Evolutionary conservation across 2,888 invertebrate species (phyloP), one percentile per base, ranked within the genome.

Genomic region (Corythucha ciliata): DNA sequence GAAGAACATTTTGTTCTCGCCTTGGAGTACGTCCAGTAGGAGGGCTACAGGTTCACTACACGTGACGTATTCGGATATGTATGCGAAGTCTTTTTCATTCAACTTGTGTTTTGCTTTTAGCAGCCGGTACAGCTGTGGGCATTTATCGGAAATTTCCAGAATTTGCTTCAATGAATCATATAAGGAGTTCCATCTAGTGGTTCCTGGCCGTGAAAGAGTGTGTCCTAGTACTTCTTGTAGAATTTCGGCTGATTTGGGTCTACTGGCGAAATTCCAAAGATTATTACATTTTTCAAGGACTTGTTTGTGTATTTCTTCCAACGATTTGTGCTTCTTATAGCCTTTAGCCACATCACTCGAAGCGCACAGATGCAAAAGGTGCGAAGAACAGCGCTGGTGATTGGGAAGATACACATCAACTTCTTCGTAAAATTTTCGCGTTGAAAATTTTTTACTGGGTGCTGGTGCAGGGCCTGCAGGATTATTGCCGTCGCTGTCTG

Each of bases 21-120:
- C 48, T 24, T 48, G 41, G 10, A 48, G 32, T 8, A 48, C 14
- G 29, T 25, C 41, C 2, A 48, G 4, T 12, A 27, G 26, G 25
- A 26, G 22, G 21, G 48, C 40, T 26, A 48, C 2, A 1, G 40
- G 40, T 27, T 41, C 33, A 2, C 22, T 12, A 22, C 48, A 48
- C 5, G 20, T 16, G 4, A 26, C 22, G 20, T 24, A 48, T 21
- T 48, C 41, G 7, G 7, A n/a, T 20, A 40, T 48, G 26, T 48
- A 48, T 22, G 36, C 14, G 24, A 37, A 48, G 4, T 48, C 48
- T 12, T 26, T 37, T 16, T 37, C 37, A 22, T 18, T 37, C 25
- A 36, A 44, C 29, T 44, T 21, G 18, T 46, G 46, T 16, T 14
- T 27, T 14, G 18, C 24, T 41, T 48, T 48, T 29, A 48, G 40